Base-by-base conservation (phyloP, 2,797 vertebrate species). In the Poliocrania exsul region DNA sequence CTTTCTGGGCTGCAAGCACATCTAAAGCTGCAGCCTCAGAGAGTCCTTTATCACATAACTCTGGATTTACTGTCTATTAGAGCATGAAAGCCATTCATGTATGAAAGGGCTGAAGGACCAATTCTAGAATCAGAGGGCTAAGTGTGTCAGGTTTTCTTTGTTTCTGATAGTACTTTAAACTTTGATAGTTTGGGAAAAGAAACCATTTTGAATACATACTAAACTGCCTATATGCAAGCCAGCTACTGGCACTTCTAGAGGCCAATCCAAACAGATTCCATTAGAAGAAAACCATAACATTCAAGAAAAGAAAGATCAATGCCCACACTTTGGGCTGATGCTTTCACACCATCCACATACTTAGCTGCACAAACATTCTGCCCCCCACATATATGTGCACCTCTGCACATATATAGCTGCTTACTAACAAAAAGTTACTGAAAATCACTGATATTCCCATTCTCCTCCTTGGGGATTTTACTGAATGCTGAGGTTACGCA, bases 301-400 rank as follows among this genome's bases (percentile, higher is more conserved):
- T 71, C 5, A n/a, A 66, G 47, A 72, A 66, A 60, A 81, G 6
- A 29, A 88, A 71, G 13, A 64, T 38, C 26, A 57, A 5, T 8
- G 33, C 5, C 24, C n/a, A 18, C 20, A 47, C 54, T 74, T 74
- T 35, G 35, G 51, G 51, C 14, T 69, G 78, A 65, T 46, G 6
- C 24, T 77, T 85, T 77, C 53, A 90, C 13, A 87, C 13, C 19
- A 78, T 20, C 61, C 28, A 62, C 23, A 29, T 14, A 50, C 2
- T 15, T 2, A 62, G 21, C 31, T 73, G 38, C 24, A 72, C 58
- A 84, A 75, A 70, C 31, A 24, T 62, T 71, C 54, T 7, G 56
- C 4, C 7, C 3, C 2, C 3, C 1, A 51, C 19, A 51, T 3
- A 17, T 4, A 44, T 1, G 5, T 40, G 44, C 6, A 33, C 23